Evolutionary conservation across 2,797 vertebrate genomes (phyloP).

Genomic region (Phataginus tetradactyla): DNA sequence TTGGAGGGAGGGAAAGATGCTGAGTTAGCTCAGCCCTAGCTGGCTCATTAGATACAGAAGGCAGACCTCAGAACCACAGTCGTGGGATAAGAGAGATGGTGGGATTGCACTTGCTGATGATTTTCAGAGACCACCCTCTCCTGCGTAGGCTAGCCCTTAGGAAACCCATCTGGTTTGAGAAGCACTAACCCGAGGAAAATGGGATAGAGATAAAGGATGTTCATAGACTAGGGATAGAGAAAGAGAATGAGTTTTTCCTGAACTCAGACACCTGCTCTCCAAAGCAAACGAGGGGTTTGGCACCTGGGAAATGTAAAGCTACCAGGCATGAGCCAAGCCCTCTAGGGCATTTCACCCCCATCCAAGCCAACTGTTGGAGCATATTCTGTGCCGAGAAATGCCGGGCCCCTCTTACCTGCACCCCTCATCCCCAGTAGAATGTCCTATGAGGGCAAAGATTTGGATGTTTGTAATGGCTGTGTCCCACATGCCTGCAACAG

Average conservation of each 20-base stretch:
- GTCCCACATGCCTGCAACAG: not conserved
- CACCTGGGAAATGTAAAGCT: not conserved
- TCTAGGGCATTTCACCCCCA: not conserved
- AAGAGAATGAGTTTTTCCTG: not conserved
- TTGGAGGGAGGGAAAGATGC: not conserved
- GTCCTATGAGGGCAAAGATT: not conserved
- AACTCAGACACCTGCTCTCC: not conserved
- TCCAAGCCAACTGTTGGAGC: not conserved
- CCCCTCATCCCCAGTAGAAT: not conserved
- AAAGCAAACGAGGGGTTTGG: not conserved
- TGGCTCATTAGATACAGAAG: not conserved
- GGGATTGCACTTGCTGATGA: not conserved
- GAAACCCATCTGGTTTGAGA: not conserved
- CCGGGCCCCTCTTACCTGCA: not conserved
- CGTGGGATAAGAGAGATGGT: not conserved
- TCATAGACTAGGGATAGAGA: not conserved
- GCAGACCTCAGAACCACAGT: not conserved
- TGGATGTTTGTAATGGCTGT: not conserved
- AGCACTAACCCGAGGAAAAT: not conserved
- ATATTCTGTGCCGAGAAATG: not conserved
- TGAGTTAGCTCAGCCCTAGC: not conserved
- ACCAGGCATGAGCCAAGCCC: not conserved
- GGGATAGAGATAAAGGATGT: not conserved
- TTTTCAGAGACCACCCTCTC: not conserved
- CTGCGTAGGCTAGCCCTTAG: not conserved